Conservation (phyloP, 2,888 invertebrate species). For the Anticlea derivata region DNA sequence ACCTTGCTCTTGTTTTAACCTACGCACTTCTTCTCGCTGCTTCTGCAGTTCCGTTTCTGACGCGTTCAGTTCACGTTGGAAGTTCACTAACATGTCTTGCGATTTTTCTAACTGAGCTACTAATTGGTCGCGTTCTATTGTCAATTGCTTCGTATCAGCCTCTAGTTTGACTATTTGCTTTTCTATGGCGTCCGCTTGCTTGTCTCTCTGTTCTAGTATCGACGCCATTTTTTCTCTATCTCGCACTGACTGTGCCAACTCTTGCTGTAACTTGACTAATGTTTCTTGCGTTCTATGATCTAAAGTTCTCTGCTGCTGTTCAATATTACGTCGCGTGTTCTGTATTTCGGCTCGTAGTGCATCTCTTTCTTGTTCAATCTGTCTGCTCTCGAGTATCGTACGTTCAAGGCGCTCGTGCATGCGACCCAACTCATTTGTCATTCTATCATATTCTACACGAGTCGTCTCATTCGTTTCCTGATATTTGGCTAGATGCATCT, state of each 20-base stretch:
- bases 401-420: slow-evolving; percentile 92
- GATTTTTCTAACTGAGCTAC: slow-evolving; percentile 96
- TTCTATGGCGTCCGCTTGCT: slow-evolving; percentile 91
- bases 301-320: slow-evolving; percentile 86
- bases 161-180: slow-evolving; percentile 94
- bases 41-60: slow-evolving; percentile 92
- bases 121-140: slow-evolving; percentile 93
- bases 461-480: slow-evolving; percentile 92
- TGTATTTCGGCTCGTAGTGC: slow-evolving; percentile 87
- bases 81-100: slow-evolving; percentile 95
- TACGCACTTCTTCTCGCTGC: slow-evolving; percentile 90
- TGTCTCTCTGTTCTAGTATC: slow-evolving; percentile 90
- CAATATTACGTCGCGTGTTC: slow-evolving; percentile 85
- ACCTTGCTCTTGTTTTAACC: slow-evolving; percentile 88
- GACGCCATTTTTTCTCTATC: slow-evolving; percentile 91
- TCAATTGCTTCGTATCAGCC: slow-evolving; percentile 92
- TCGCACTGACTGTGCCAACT: slow-evolving; percentile 87
- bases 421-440: slow-evolving; percentile 91
- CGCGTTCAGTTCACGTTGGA: slow-evolving; percentile 94
- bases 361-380: slow-evolving; percentile 90
- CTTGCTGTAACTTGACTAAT: slow-evolving; percentile 88
- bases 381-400: slow-evolving; percentile 87
- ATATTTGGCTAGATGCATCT: slow-evolving; percentile 91
- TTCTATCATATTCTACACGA: slow-evolving; percentile 92
- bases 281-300: slow-evolving; percentile 90